A percentile compares a stretch with the other conserved stretches of the same genome.
Conservation (phyloP, 2,113 vertebrate genomes). For the Tiliqua scincoides region DNA sequence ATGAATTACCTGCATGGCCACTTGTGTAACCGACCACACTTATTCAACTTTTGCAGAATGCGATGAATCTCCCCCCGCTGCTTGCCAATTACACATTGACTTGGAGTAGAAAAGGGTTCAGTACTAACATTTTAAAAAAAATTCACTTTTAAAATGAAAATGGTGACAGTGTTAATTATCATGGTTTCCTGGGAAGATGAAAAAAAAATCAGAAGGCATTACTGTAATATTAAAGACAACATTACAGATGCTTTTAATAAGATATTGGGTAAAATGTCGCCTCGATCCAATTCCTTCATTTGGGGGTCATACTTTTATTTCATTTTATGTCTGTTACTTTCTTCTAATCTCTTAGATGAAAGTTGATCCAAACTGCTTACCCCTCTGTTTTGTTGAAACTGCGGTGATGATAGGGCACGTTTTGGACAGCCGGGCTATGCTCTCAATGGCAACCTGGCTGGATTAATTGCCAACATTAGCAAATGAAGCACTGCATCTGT, state of each 20-base stretch:
- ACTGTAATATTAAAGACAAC: background rate
- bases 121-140: constrained; percentile 1
- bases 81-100: background rate
- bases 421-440: background rate
- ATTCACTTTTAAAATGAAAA: constrained; percentile 9
- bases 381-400: background rate
- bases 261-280: background rate
- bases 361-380: background rate
- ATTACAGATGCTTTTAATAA: background rate
- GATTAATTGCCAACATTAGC: constrained; percentile 20
- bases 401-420: background rate
- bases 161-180: background rate
- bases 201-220: background rate
- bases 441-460: background rate
- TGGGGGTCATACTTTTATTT: background rate
- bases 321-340: background rate
- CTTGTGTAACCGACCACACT: background rate
- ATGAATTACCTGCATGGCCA: background rate
- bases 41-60: background rate
- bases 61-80: background rate
- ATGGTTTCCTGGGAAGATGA: background rate
- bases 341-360: background rate
- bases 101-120: background rate
- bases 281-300: background rate
- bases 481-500: constrained; percentile 9